Conservation (phyloP, 2,113 vertebrate genomes). For the Polyodon spathula region DNA sequence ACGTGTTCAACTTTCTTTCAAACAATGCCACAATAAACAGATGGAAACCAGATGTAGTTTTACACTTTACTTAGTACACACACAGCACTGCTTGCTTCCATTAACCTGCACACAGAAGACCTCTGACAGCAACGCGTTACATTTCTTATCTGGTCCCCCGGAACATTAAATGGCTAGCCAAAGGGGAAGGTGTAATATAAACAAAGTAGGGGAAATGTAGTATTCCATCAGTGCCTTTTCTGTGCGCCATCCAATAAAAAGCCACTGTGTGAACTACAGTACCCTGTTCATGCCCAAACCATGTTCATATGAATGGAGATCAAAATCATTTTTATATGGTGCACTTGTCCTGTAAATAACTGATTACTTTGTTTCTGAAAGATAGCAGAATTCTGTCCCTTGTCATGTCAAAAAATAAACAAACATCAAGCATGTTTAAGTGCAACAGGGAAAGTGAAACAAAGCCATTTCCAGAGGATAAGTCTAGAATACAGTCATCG, state of each 20-base stretch:
- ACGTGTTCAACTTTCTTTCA: conserved; percentile 22
- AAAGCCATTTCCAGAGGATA: background rate
- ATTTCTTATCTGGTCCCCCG: background rate
- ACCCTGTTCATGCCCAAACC: background rate
- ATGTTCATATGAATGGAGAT: background rate
- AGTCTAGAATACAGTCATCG: background rate
- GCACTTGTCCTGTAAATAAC: background rate
- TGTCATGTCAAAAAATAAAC: background rate
- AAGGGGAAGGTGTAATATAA: background rate
- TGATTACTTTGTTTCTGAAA: background rate
- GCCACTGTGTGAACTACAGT: background rate
- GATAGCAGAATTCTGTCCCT: background rate
- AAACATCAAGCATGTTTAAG: background rate
- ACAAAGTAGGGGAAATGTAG: background rate
- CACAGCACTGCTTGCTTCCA: conserved; percentile 26
- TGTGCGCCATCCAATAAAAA: background rate
- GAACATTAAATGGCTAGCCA: background rate
- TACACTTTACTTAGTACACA: conserved; percentile 26
- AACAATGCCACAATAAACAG: conserved; percentile 26
- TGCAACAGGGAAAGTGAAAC: background rate
- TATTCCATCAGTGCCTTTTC: background rate
- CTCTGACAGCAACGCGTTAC: conserved; percentile 10
- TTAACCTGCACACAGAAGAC: conserved; percentile 6
- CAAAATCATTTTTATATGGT: background rate
- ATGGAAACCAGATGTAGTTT: conserved; percentile 39